A percentile compares a stretch with the other conserved stretches of the same genome.
phyloP scores from a whole-genome alignment of 2,888 invertebrate species.

The Oeneis ivallda region DNA sequence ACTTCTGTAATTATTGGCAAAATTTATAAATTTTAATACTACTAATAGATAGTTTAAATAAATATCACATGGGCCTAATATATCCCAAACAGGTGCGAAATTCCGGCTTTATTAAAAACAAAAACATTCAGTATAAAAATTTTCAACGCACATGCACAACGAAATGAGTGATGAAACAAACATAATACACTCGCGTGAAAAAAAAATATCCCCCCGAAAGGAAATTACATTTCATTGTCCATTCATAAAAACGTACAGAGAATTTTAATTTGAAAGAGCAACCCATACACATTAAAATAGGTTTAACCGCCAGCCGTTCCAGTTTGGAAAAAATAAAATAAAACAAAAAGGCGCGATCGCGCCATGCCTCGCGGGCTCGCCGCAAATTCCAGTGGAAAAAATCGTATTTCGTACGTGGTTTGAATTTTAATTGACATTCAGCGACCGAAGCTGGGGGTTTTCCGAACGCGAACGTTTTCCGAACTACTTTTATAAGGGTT shows the following conservation, averaged over 20 bases:
- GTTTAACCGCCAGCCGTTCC: conserved; percentile 79
- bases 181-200: conserved; percentile 33
- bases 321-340: conserved; percentile 76
- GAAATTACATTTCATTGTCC: conserved; percentile 77
- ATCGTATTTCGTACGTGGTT: conserved; percentile 82
- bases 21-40: too few relatives aligned
- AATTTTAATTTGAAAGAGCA: conserved; percentile 78
- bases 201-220: conserved; percentile 53
- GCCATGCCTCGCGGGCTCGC: conserved; percentile 76
- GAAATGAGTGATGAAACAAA: conserved; percentile 22
- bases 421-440: conserved; percentile 82
- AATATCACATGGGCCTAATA: neutral
- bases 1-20: too few relatives aligned
- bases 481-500: conserved; percentile 59
- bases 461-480: conserved; percentile 60
- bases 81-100: neutral
- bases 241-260: conserved; percentile 59
- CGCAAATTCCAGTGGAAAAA: conserved; percentile 81
- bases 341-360: conserved; percentile 79
- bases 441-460: conserved; percentile 55
- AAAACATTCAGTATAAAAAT: neutral
- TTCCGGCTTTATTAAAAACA: neutral
- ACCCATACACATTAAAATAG: conserved; percentile 81
- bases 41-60: too few relatives aligned
- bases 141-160: conserved; percentile 8